Percentiles rank a stretch among this genome's conserved stretches.
Conservation (phyloP, 2,113 vertebrate genomes). For the Heteronetta atricapilla region DNA sequence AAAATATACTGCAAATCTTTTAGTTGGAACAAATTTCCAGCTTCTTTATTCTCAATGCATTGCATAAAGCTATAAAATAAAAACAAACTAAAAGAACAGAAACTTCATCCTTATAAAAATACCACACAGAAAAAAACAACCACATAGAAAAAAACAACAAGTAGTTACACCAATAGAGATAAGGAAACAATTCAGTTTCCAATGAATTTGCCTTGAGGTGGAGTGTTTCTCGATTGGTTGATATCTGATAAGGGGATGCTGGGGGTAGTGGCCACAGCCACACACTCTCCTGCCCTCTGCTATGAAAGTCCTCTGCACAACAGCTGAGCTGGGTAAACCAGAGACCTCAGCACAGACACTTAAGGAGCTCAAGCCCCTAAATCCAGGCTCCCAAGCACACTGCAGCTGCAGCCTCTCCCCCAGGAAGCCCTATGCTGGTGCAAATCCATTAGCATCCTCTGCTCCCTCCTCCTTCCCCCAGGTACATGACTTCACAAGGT, state of each 20-base stretch:
- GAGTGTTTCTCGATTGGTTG: neutral
- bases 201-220: neutral
- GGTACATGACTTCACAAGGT: too few relatives aligned
- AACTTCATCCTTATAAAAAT: neutral
- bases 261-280: neutral
- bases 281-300: neutral
- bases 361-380: neutral
- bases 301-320: neutral
- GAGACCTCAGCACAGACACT: neutral
- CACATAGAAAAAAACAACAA: neutral
- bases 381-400: neutral
- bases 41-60: neutral
- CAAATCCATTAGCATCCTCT: too few relatives aligned
- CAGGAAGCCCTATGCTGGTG: too few relatives aligned
- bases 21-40: neutral
- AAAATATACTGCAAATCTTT: neutral
- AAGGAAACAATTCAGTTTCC: neutral
- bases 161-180: too few relatives aligned
- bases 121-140: accelerated
- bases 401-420: too few relatives aligned
- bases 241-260: neutral
- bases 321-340: neutral
- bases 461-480: neutral
- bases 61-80: neutral
- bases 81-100: neutral